Base-by-base conservation (phyloP, 2,113 vertebrate species). In the Equus quagga region DNA sequence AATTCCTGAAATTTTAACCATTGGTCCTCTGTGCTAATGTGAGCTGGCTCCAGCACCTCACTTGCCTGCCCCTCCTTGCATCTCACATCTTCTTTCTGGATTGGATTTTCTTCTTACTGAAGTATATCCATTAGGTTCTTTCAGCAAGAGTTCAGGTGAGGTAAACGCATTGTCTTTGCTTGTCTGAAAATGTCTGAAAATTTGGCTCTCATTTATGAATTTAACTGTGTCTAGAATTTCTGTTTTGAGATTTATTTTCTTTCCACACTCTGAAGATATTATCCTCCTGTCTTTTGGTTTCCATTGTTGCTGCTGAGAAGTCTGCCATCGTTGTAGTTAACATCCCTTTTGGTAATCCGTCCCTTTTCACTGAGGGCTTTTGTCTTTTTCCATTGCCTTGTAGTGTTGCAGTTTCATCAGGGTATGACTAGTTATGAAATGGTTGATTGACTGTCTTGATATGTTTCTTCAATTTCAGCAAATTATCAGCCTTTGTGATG, bases 141-240 rank as follows among this genome's bases (percentile, higher is more conserved):
- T 84, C 49, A 67, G 41, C 36, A 51, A 67, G 19, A 41, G 44
- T 70, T 87, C 78, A 36, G 73, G 13, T 95, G 54, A 95, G 72
- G 69, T 75, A 60, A 76, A 76, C 44, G 84, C 80, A 86, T 60
- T 67, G 49, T 80, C 54, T 90, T 84, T n/a, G 15, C 87, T 73
- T 91, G 26, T 85, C 84, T 89, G 83, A 88, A 67, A 79, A 80
- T 62, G 62, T 60, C 92, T 72, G 33, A 72, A 60, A 85, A 62
- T 65, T 80, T 69, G 62, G 13, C 81, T 80, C 8, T 86, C 33
- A 33, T n/a, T 93, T 67, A 58, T 64, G 49, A 87, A 69, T 91
- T 81, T 69, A 75, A 86, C 86, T 73, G 14, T 64, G 28, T 28
- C 18, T 19, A 90, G 23, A 96, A 78, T 86, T 83, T 83, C n/a